Evolutionary conservation across 2,113 vertebrate species (phyloP), one percentile per base, ranked within the genome.

Genomic region (Anoplopoma fimbria): DNA sequence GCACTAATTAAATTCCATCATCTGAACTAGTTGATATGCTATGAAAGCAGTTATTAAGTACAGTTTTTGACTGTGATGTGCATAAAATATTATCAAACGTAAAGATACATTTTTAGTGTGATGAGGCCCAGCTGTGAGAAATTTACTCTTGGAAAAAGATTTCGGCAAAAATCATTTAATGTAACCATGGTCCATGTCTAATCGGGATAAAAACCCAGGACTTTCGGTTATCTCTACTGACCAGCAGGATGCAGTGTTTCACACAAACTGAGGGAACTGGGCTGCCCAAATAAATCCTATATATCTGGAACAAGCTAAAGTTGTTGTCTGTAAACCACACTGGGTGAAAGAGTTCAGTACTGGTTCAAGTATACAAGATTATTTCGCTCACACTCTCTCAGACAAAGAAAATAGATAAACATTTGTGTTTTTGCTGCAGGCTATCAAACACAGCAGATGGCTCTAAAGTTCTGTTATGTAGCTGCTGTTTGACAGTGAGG

Each of bases 161-260:
- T 27, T 65, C 10, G 8, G 14, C 7, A 33, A 53, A 58, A 53
- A 31, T 8, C 3, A 0, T 73, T 61, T 2, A 31, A 29, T 27
- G 23, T 17, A 33, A 31, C 15, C n/a, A 5, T 51, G 49, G 49
- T n/a, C 51, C 31, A 29, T 29, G 12, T 36, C 17, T 9, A n/a
- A 53, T 33, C 17, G 17, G 7, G 9, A 38, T 38, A 40, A 58
- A 65, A 42, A 29, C 23, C 0, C 25, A 17, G 47, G n/a, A 40
- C 42, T 38, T 9, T 36, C 8, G 53, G 42, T 45, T 1, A 13
- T 47, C 23, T 34, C 7, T 9, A 27, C 12, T 45, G 58, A 42
- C 64, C 60, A 75, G 27, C 75, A 82, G 79, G 71, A 17, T n/a
- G 58, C 62, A 62, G 45, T 23, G 29, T 84, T 84, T 68, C 36